These are phyloP conservation scores for Dynastes grantii DNA, from an alignment of 2,888 invertebrate genomes.

Conservation along the genomic window DNA sequence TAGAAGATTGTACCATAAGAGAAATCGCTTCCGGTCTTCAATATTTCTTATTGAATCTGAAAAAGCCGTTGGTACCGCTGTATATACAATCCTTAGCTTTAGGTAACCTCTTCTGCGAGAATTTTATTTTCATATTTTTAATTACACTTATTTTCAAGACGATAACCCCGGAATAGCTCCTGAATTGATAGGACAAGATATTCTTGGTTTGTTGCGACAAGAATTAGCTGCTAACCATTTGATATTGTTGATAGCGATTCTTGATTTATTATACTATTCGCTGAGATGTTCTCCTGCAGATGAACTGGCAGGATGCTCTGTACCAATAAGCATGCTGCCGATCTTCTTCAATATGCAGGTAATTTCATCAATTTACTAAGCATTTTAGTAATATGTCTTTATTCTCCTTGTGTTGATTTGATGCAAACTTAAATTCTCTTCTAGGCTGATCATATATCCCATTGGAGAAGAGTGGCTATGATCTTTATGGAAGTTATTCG, in stretches of 20 bases:
- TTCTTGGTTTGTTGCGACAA: constrained; percentile 70
- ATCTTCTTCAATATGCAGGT: constrained; percentile 71
- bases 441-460: constrained; percentile 64
- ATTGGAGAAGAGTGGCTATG: constrained; percentile 67
- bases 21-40: constrained; percentile 71
- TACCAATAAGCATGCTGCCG: constrained; percentile 71
- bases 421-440: constrained; percentile 44
- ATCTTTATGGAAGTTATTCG: constrained; percentile 68
- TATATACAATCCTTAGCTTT: constrained; percentile 71
- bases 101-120: constrained; percentile 60
- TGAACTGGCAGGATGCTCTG: constrained; percentile 70
- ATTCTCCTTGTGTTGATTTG: neutral
- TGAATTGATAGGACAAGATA: constrained; percentile 71
- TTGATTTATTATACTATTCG: constrained; percentile 69
- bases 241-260: constrained; percentile 66
- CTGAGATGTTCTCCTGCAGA: constrained; percentile 70
- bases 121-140: neutral
- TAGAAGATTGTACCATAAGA: constrained; percentile 65
- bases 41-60: constrained; percentile 67
- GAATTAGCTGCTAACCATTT: constrained; percentile 69
- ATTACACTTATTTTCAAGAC: constrained; percentile 58
- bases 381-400: too few relatives aligned
- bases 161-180: constrained; percentile 69
- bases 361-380: constrained; percentile 44
- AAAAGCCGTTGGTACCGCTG: constrained; percentile 69